phyloP scores from a whole-genome alignment of 2,113 vertebrate genomes.

The Poeciliopsis prolifica region DNA sequence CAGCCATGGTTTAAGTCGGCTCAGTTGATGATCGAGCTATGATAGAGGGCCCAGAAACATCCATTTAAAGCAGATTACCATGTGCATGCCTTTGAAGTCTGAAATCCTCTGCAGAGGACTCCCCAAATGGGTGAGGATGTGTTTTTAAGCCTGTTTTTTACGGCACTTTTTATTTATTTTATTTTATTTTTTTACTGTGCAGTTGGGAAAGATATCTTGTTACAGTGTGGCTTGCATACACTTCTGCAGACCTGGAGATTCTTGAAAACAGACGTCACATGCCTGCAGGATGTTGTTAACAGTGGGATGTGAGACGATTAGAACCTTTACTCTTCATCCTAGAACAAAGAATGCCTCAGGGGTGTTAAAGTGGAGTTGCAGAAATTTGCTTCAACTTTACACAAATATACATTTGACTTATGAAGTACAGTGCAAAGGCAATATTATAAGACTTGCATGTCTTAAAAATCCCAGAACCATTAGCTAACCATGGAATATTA shows the following conservation, averaged over 20 bases:
- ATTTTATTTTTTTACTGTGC: constrained; percentile 5
- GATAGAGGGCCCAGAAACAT: constrained; percentile 51
- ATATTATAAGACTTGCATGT: constrained; percentile 13
- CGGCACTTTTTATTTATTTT: constrained; percentile 9
- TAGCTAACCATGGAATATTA: neutral
- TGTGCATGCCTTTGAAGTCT: constrained; percentile 64
- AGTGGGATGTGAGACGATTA: constrained; percentile 60
- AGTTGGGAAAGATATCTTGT: constrained; percentile 35
- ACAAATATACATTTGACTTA: constrained; percentile 57
- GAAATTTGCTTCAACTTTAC: constrained; percentile 64
- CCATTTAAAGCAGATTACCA: constrained; percentile 74
- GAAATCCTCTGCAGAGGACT: constrained; percentile 43
- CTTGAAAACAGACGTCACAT: constrained; percentile 37
- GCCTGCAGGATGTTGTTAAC: constrained; percentile 63
- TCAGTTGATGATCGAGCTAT: constrained; percentile 58
- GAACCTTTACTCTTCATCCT: constrained; percentile 64
- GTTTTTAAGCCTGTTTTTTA: constrained; percentile 52
- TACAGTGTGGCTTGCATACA: constrained; percentile 19
- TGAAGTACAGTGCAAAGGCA: constrained; percentile 35
- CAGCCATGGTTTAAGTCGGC: constrained; percentile 59
- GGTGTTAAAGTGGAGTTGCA: constrained; percentile 61
- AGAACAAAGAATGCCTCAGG: constrained; percentile 73
- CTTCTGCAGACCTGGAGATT: constrained; percentile 34
- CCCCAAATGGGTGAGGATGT: constrained; percentile 37
- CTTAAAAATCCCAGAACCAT: neutral